Conservation (phyloP, 2,113 vertebrate species). For the Lontra canadensis region DNA sequence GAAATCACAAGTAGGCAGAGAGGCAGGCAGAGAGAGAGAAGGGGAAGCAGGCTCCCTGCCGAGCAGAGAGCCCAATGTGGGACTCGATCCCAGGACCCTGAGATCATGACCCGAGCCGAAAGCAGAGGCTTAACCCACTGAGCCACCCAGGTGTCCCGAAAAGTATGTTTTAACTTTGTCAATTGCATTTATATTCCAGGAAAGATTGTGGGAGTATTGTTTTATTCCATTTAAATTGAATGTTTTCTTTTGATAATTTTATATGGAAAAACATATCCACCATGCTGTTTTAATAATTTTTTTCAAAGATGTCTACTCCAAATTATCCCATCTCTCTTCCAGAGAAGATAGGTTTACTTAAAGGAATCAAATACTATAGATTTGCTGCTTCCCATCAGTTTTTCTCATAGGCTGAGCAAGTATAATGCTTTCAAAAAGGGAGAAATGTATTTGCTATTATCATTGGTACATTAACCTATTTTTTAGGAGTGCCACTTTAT, state of each 20-base stretch:
- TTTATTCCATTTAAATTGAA: conserved; percentile 31
- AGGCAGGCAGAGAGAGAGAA: too few species aligned
- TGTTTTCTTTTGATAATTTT: conserved; percentile 26
- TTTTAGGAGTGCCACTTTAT: background rate
- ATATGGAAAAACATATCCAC: background rate
- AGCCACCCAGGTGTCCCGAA: too few species aligned
- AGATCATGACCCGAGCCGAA: too few species aligned
- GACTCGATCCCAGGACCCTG: too few species aligned
- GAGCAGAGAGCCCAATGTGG: too few species aligned
- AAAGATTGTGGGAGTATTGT: background rate
- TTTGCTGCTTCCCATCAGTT: background rate
- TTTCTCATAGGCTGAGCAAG: background rate
- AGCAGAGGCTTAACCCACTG: too few species aligned
- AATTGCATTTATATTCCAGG: background rate
- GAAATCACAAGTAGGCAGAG: too few species aligned
- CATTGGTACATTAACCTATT: background rate
- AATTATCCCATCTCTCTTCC: background rate
- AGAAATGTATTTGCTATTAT: conserved; percentile 8
- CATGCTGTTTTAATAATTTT: background rate
- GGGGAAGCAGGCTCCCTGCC: too few species aligned
- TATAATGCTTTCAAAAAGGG: background rate
- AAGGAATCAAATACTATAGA: background rate
- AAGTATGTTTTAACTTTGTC: background rate
- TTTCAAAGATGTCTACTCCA: background rate
- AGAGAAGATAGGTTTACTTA: background rate